Evolutionary conservation across 2,797 vertebrate genomes (phyloP).

Genomic region (Microctenopoma stevenorrisi): DNA sequence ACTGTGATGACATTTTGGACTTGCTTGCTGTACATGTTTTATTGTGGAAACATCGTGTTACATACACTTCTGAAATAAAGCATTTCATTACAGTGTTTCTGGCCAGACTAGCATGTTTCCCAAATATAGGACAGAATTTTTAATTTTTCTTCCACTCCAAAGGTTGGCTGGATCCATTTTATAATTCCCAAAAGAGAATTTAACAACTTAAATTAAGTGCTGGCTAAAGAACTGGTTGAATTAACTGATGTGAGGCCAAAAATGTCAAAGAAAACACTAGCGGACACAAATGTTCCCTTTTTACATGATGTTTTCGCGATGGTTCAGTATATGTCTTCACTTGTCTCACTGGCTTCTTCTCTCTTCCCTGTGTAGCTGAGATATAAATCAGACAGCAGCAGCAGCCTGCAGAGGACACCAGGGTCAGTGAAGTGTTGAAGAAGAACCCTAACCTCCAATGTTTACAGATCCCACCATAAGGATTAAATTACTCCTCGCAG

Average conservation of each 20-base stretch:
- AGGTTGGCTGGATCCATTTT: neutral
- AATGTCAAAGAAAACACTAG: neutral
- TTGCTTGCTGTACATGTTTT: neutral
- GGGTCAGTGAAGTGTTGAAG: constrained; percentile 22
- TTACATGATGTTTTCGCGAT: neutral
- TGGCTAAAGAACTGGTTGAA: neutral
- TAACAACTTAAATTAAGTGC: neutral
- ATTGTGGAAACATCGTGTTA: neutral
- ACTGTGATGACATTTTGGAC: neutral
- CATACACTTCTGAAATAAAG: neutral
- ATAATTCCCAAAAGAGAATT: neutral
- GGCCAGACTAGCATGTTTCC: too few relatives aligned
- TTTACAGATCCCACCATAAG: constrained; percentile 26
- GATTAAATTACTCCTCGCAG: constrained; percentile 6
- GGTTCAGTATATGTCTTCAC: neutral
- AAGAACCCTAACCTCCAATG: neutral
- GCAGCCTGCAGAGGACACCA: constrained; percentile 17
- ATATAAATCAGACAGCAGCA: constrained; percentile 39
- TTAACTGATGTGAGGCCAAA: neutral
- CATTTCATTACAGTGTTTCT: neutral
- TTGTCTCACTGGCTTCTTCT: constrained; percentile 6
- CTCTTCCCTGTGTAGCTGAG: constrained; percentile 6
- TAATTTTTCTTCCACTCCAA: too few relatives aligned
- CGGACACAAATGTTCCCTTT: neutral
- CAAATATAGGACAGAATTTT: too few relatives aligned